A percentile compares a stretch with the other conserved stretches of the same genome.
phyloP scores from a whole-genome alignment of 2,797 vertebrate genomes.

The Cryptoprocta ferox region DNA sequence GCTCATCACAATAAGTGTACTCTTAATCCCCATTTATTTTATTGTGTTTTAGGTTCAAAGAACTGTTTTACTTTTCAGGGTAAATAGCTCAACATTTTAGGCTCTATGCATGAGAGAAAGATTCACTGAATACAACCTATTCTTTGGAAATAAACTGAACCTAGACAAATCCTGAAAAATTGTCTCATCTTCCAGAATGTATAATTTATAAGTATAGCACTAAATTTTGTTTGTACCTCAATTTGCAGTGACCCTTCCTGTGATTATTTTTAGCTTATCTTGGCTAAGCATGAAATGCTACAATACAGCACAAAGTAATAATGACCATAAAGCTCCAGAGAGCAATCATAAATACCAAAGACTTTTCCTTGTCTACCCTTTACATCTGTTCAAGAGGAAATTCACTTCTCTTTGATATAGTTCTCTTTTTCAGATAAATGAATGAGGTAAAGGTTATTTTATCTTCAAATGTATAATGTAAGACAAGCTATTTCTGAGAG shows the following conservation, averaged over 20 bases:
- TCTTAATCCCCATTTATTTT: neutral
- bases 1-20: neutral
- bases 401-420: neutral
- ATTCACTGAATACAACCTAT: neutral
- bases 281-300: neutral
- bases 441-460: neutral
- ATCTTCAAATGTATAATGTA: neutral
- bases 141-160: conserved; percentile 31
- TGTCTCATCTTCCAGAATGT: neutral
- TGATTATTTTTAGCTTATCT: neutral
- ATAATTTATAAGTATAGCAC: neutral
- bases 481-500: neutral
- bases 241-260: neutral
- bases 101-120: neutral
- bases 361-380: neutral
- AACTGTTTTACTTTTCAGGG: neutral
- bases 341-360: neutral
- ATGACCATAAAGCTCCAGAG: neutral
- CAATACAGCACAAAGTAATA: neutral
- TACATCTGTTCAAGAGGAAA: neutral
- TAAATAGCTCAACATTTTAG: neutral
- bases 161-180: neutral
- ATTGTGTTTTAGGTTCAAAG: neutral
- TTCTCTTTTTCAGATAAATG: neutral
- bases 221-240: conserved; percentile 9